phyloP scores from a whole-genome alignment of 2,888 invertebrate genomes.

The Cinara cedri region DNA sequence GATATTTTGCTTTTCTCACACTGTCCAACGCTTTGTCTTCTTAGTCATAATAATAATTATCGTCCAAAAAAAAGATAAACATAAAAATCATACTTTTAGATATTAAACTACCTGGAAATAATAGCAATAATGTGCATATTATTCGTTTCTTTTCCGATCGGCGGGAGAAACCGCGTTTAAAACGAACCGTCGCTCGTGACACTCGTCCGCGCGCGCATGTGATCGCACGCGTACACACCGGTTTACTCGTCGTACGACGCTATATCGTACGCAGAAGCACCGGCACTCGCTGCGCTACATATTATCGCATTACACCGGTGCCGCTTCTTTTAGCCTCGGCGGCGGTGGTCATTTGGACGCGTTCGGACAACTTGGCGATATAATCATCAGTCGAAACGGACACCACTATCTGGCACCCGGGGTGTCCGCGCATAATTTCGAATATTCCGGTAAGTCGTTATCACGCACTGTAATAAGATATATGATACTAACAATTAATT shows the following conservation, averaged over 20 bases:
- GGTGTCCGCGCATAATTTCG: slow-evolving; percentile 4
- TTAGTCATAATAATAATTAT: not conserved
- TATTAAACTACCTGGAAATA: no score
- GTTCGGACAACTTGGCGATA: no score
- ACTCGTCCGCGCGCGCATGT: not conserved
- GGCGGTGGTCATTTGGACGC: not conserved
- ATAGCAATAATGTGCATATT: no score
- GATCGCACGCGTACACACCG: slow-evolving; percentile 9
- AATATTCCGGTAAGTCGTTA: slow-evolving; percentile 2
- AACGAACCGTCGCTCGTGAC: not conserved
- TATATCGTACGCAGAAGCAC: not conserved
- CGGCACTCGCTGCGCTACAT: not conserved
- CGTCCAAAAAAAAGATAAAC: not conserved
- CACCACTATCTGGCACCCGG: slow-evolving; percentile 18
- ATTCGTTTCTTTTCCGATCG: no score
- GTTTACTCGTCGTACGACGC: not conserved
- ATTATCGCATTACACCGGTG: not conserved
- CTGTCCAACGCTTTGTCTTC: no score
- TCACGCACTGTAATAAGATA: no score
- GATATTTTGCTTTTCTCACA: no score
- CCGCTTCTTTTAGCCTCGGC: not conserved
- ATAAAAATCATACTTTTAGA: no score
- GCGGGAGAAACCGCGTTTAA: no score
- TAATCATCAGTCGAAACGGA: no score
- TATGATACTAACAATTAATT: no score